Base-by-base conservation (phyloP, 2,113 vertebrate species). In the Carassius gibelio region DNA sequence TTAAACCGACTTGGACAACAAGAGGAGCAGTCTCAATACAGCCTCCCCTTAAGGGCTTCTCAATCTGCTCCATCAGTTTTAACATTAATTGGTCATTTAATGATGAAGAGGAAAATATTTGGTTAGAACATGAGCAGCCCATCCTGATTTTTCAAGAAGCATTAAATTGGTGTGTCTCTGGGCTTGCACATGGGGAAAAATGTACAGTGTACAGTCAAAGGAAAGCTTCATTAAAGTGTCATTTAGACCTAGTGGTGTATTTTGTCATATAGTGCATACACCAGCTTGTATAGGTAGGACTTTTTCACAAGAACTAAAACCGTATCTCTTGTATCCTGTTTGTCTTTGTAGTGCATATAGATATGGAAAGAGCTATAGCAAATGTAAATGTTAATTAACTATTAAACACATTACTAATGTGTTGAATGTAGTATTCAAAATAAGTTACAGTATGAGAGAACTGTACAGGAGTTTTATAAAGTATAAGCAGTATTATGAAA, bases 351-450 rank as follows among this genome's bases (percentile, higher is more conserved):
- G 75, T 86, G 76, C 77, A 82, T 85, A 85, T 87, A 83, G 76
- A 75, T 82, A 84, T 62, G 71, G 38, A 85, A 84, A 74, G 71
- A 59, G 59, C 3, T 36, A 82, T 64, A 72, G 55, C 21, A 74
- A 90, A 90, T 91, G 89, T 85, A 91, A 89, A 90, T 78, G 87
- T 81, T 87, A 48, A 85, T 85, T 14, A 80, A 86, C 26, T 69
- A 7, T 79, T 62, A 84, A 90, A 88, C 83, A 88, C 77, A 75
- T 79, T 86, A 89, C 84, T 91, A 91, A 89, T 89, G 90, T 87
- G 87, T 88, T 93, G 91, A 93, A 93, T 94, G 92, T 94, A 93
- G 90, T 92, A 64, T 71, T 91, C 42, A 82, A 90, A 90, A 79
- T 88, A 82, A 90, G 66, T 30, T 30, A 30, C 30, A 30, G 82